Evolutionary conservation across 1,140 invertebrate genomes (phyloP).

Genomic region (Leucophenga varia): DNA sequence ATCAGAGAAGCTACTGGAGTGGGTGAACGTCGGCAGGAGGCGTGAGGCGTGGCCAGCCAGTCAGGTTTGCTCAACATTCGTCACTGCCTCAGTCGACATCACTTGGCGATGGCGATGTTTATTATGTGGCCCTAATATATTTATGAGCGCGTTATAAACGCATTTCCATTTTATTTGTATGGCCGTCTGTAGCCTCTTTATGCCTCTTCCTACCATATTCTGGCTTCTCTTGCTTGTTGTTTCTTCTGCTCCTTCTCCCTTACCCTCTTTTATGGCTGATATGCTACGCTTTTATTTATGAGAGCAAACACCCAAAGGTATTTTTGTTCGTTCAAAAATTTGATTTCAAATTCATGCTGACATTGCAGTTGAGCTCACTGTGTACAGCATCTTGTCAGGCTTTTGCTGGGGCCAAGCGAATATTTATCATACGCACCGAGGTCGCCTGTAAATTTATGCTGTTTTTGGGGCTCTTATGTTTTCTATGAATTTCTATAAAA

Average conservation of each 20-base stretch:
- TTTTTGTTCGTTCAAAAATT: constrained; percentile 36
- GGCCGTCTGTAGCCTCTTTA: constrained; percentile 17
- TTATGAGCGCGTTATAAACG: constrained; percentile 53
- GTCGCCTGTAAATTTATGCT: not conserved
- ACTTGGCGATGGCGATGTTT: constrained; percentile 49
- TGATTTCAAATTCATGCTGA: constrained; percentile 48
- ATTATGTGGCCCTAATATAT: constrained; percentile 52
- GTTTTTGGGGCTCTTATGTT: constrained; percentile 11
- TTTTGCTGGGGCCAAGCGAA: not conserved
- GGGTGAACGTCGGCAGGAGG: too few relatives aligned
- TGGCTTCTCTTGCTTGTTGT: not conserved
- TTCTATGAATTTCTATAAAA: too few relatives aligned
- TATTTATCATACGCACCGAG: constrained; percentile 25
- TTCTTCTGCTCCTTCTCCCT: constrained; percentile 1
- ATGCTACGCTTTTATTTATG: constrained; percentile 32
- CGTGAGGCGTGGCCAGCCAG: too few relatives aligned
- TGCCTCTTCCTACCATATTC: not conserved
- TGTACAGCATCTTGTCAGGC: not conserved
- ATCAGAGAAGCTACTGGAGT: too few relatives aligned
- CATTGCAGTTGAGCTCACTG: constrained; percentile 16
- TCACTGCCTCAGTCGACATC: constrained; percentile 24
- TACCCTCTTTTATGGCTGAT: constrained; percentile 13
- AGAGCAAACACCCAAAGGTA: constrained; percentile 39
- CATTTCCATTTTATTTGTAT: constrained; percentile 50
- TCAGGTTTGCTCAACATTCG: too few relatives aligned